phyloP scores from a whole-genome alignment of 2,888 invertebrate genomes.

The Punctoribates punctum region DNA sequence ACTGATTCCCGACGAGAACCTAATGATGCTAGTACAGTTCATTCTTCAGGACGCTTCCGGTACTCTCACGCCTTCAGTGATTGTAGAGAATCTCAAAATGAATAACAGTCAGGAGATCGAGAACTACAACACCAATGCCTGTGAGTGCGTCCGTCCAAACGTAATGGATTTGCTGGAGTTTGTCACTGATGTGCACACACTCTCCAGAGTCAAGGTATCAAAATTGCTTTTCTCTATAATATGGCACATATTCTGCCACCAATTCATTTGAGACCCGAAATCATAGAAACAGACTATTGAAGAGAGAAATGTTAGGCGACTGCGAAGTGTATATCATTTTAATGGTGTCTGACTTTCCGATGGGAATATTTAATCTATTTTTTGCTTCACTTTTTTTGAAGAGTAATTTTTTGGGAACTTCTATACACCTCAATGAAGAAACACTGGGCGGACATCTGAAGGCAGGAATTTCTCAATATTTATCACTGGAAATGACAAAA shows the following conservation, averaged over 20 bases:
- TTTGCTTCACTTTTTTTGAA: constrained; percentile 51
- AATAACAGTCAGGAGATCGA: constrained; percentile 39
- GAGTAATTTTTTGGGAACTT: constrained; percentile 60
- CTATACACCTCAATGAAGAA: constrained; percentile 77
- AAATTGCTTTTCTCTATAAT: constrained; percentile 1
- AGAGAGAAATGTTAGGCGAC: neutral
- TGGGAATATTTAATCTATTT: constrained; percentile 41
- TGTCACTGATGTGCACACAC: constrained; percentile 89
- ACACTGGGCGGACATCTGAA: constrained; percentile 94
- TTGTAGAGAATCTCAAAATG: constrained; percentile 58
- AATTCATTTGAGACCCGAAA: neutral
- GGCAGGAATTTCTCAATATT: constrained; percentile 75
- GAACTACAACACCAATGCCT: constrained; percentile 68
- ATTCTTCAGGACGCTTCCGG: constrained; percentile 75
- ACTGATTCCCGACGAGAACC: constrained; percentile 87
- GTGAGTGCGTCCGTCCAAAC: constrained; percentile 89
- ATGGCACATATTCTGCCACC: neutral
- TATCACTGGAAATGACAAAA: constrained; percentile 87
- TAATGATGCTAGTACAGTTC: constrained; percentile 76
- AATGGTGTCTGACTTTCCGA: neutral
- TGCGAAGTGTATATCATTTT: neutral
- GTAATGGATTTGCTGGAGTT: constrained; percentile 90
- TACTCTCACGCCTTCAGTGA: constrained; percentile 70
- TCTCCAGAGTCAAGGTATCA: constrained; percentile 88
- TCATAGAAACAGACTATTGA: neutral